These are phyloP conservation scores for Ceratothoa steindachneri DNA, from an alignment of 2,888 invertebrate species.

Conservation along the genomic window DNA sequence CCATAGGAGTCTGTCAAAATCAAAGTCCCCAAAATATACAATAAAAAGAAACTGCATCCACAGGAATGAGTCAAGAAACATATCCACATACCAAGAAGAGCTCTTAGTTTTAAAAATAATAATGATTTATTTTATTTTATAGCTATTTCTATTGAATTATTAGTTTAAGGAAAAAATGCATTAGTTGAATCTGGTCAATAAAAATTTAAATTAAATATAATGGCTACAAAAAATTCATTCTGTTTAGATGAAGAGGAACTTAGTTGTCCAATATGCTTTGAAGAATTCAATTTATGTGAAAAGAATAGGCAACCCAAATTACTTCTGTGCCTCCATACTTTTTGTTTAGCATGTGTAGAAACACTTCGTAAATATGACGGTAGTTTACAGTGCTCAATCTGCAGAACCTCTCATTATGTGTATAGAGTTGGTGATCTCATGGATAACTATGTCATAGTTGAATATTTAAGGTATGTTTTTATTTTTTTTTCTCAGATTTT, in stretches of 20 bases:
- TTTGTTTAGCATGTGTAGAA: constrained; percentile 1
- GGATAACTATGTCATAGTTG: not conserved
- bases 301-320: not conserved
- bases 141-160: no score
- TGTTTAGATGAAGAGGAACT: constrained; percentile 1
- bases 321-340: not conserved
- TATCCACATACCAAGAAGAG: no score
- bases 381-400: not conserved
- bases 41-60: no score
- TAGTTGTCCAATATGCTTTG: constrained; percentile 5
- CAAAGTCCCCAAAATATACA: no score
- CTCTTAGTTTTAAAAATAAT: no score
- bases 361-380: not conserved
- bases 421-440: not conserved
- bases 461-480: not conserved
- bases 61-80: no score
- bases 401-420: not conserved
- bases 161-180: no score
- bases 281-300: not conserved
- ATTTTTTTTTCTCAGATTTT: no score
- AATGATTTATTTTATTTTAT: no score
- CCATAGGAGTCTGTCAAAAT: no score
- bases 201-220: not conserved
- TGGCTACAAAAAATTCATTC: not conserved
- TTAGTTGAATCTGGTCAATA: no score